Evolutionary conservation across 2,113 vertebrate species (phyloP).

Genomic region (Syngnathus scovelli): DNA sequence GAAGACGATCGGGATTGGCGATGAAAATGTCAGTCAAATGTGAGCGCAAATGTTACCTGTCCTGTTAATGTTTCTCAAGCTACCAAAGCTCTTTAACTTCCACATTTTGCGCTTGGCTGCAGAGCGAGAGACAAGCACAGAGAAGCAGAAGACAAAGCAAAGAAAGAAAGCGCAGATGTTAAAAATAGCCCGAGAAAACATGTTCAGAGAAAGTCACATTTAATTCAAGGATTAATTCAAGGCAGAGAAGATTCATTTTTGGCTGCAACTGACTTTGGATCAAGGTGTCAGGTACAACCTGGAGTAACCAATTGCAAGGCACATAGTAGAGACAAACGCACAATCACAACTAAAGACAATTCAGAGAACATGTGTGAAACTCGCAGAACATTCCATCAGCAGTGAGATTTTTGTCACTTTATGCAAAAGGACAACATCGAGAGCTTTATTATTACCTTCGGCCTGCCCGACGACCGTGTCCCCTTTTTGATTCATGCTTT

Average conservation of each 20-base stretch:
- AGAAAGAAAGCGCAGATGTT: constrained; percentile 45
- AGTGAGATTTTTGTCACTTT: too few relatives aligned
- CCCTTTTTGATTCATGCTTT: constrained; percentile 86
- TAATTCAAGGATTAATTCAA: constrained; percentile 17
- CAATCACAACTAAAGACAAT: too few relatives aligned
- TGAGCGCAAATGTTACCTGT: constrained; percentile 81
- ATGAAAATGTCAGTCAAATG: constrained; percentile 11
- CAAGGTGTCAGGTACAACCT: too few relatives aligned
- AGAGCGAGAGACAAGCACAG: constrained; percentile 70
- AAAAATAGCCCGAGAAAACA: constrained; percentile 50
- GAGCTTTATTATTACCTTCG: constrained; percentile 74
- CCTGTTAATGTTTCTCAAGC: constrained; percentile 99
- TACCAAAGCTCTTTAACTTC: constrained; percentile 99
- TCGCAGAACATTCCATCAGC: too few relatives aligned
- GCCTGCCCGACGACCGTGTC: constrained; percentile 84
- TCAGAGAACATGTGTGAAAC: too few relatives aligned
- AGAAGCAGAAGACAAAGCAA: constrained; percentile 30
- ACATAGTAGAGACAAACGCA: too few relatives aligned
- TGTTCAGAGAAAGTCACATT: constrained; percentile 13
- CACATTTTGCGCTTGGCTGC: constrained; percentile 99
- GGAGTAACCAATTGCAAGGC: too few relatives aligned
- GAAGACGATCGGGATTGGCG: background rate
- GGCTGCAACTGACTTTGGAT: too few relatives aligned
- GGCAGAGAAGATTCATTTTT: background rate
- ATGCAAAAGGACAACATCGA: too few relatives aligned